Evolutionary conservation across 1,140 invertebrate species (phyloP), one percentile per base, ranked within the genome.

Genomic region (Drosophila persimilis): DNA sequence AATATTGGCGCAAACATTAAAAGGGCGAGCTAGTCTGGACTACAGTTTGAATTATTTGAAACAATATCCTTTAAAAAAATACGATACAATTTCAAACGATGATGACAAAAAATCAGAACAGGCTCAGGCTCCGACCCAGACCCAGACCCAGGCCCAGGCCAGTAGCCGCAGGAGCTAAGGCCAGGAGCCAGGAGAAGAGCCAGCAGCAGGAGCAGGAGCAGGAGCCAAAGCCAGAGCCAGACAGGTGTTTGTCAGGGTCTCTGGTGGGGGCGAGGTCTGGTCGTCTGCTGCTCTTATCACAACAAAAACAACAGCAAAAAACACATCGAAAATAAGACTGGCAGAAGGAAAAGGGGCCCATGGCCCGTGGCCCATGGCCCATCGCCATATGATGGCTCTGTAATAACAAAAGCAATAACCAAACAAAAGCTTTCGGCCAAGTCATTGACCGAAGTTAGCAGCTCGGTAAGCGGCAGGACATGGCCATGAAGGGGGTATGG

Each of bases 11-110:
- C 81, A 78, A 80, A 64, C 77, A 86, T 74, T 74, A 70, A 70
- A 41, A 20, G 24, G 46, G 44, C 20, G 17, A 43, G 48, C 24
- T 54, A 50, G 66, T n/a, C 56, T 8, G 43, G n/a, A 58, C 47
- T 67, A 65, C 64, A 78, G 71, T 78, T 90, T 85, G 88, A 90
- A 90, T 90, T 90, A 90, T 90, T 90, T 90, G 88, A 90, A 90
- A 90, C 88, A 90, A 90, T 90, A 90, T 90, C 80, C 83, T 88
- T 72, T 48, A 78, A 86, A 90, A 89, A 90, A 85, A 81, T 77
- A 77, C 77, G 69, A 90, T 88, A 90, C 81, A 86, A 86, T 90
- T 88, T 88, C 76, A 88, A 81, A 88, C 77, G 81, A 73, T 64
- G 78, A 79, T 76, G 83, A 70, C 63, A 77, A 83, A 88, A 88